phyloP scores from a whole-genome alignment of 2,797 vertebrate species.

The Emys orbicularis region DNA sequence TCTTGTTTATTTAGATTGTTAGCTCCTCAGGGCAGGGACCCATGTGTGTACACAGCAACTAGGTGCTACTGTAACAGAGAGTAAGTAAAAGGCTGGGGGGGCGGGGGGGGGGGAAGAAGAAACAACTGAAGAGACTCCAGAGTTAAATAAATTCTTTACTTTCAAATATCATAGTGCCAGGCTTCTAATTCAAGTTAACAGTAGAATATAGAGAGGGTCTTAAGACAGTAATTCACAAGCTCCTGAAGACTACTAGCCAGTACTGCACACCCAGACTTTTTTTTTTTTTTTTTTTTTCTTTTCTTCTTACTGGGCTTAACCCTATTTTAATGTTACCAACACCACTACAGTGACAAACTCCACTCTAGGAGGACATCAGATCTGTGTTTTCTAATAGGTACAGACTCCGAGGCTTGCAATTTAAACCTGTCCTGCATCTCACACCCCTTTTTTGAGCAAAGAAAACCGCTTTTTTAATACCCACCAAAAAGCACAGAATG shows the following conservation, averaged over 20 bases:
- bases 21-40: neutral
- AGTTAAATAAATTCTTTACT: conserved; percentile 74
- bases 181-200: conserved; percentile 54
- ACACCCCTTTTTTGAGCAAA: neutral
- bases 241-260: conserved; percentile 56
- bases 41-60: neutral
- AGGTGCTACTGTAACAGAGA: neutral
- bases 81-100: neutral
- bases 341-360: neutral
- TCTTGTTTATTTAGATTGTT: neutral
- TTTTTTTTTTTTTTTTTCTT: conserved; percentile 16
- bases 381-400: neutral
- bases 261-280: conserved; percentile 37
- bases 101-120: neutral
- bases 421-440: neutral
- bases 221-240: conserved; percentile 51
- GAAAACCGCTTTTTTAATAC: neutral
- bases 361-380: neutral
- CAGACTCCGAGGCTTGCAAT: neutral
- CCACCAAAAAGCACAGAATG: neutral
- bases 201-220: conserved; percentile 43
- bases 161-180: conserved; percentile 54
- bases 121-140: neutral
- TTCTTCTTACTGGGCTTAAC: neutral
- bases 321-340: neutral